Percentiles rank a stretch among this genome's conserved stretches.
Evolutionary conservation across 1,140 invertebrate species (phyloP).

Genomic region (Temnothorax curvispinosus): DNA sequence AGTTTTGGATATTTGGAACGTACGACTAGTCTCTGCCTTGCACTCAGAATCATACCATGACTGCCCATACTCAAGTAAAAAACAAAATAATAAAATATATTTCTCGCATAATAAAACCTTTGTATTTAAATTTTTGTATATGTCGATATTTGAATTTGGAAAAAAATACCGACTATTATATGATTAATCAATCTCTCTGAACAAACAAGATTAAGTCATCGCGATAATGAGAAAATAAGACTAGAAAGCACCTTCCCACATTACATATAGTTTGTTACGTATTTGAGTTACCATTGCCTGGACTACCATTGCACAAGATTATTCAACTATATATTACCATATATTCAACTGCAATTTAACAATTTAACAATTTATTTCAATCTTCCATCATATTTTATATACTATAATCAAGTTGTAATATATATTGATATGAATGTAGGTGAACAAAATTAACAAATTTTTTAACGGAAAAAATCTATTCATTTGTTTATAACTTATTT

Average conservation of each 20-base stretch:
- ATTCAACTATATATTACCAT: slow-evolving; percentile 61
- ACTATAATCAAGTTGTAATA: slow-evolving; percentile 72
- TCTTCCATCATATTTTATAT: slow-evolving; percentile 75
- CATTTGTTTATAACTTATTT: slow-evolving; percentile 77
- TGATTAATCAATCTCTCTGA: slow-evolving; percentile 65
- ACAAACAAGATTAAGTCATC: slow-evolving; percentile 58
- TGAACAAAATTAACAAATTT: slow-evolving; percentile 77
- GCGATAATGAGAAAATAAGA: slow-evolving; percentile 56
- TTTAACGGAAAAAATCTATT: slow-evolving; percentile 70
- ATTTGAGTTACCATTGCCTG: slow-evolving; percentile 69
- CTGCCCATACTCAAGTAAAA: slow-evolving; percentile 60
- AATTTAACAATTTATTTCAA: slow-evolving; percentile 79
- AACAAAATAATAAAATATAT: slow-evolving; percentile 57
- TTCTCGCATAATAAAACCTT: slow-evolving; percentile 40
- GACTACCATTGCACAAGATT: slow-evolving; percentile 75
- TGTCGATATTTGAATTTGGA: slow-evolving; percentile 59
- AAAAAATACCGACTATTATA: slow-evolving; percentile 72
- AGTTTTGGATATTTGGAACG: slow-evolving; percentile 43
- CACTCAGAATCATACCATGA: slow-evolving; percentile 69
- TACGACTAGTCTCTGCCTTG: slow-evolving; percentile 65
- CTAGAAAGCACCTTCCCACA: slow-evolving; percentile 65
- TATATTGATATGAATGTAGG: slow-evolving; percentile 73
- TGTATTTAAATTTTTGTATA: slow-evolving; percentile 41
- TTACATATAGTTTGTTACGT: slow-evolving; percentile 64
- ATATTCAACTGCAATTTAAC: slow-evolving; percentile 62